A percentile compares a stretch with the other conserved stretches of the same genome.
Evolutionary conservation across 2,113 vertebrate genomes (phyloP).

Genomic region (Nerophis lumbriciformis): DNA sequence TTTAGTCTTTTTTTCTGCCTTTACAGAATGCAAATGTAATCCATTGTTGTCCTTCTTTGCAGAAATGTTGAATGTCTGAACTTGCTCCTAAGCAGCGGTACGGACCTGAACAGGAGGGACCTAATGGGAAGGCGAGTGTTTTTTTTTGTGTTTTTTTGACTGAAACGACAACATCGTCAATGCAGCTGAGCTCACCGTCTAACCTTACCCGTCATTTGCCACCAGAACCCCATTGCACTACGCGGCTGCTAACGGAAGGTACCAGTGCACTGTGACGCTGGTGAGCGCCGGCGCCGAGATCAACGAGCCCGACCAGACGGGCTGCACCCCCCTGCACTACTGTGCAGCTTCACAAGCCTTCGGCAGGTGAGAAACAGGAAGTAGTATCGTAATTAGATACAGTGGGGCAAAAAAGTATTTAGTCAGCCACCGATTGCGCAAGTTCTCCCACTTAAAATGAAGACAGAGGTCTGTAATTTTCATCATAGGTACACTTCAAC

Average conservation of each 20-base stretch:
- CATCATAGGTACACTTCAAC: no score
- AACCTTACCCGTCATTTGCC: not conserved
- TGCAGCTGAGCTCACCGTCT: not conserved
- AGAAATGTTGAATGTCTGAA: slow-evolving; percentile 99
- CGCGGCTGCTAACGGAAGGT: slow-evolving; percentile 90
- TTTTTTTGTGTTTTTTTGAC: no score
- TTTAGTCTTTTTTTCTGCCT: not conserved
- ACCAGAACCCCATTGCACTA: slow-evolving; percentile 94
- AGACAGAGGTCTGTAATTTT: no score
- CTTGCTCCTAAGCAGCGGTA: slow-evolving; percentile 93
- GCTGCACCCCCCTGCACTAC: slow-evolving; percentile 92
- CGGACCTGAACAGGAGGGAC: slow-evolving; percentile 90
- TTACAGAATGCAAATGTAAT: not conserved
- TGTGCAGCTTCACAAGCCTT: slow-evolving; percentile 92
- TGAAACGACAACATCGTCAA: no score
- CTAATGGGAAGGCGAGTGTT: slow-evolving; percentile 86
- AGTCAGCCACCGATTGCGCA: no score
- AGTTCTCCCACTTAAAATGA: no score
- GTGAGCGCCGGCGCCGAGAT: slow-evolving; percentile 86
- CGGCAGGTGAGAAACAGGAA: slow-evolving; percentile 73
- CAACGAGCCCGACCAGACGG: slow-evolving; percentile 86
- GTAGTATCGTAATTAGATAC: no score
- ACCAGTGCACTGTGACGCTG: slow-evolving; percentile 90
- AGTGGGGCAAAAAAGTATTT: no score
- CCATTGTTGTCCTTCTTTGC: slow-evolving; percentile 4